Percentiles rank a stretch among this genome's conserved stretches.
Evolutionary conservation across 2,113 vertebrate species (phyloP).

Genomic region (Pachycephala philippinensis): DNA sequence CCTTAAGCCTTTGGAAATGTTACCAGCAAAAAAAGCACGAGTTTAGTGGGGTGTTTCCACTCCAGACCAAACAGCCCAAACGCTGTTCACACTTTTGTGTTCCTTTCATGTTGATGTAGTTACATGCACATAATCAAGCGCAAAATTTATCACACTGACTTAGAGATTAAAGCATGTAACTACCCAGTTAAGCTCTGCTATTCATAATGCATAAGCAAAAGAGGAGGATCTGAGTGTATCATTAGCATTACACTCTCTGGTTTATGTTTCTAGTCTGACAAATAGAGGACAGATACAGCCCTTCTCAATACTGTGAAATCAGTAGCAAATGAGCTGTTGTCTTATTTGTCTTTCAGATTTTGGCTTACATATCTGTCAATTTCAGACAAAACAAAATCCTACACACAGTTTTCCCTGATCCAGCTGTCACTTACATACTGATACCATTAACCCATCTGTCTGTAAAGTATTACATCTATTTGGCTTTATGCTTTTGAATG

Average conservation of each 20-base stretch:
- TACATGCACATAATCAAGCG: neutral
- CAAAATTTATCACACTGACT: neutral
- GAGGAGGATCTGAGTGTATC: neutral
- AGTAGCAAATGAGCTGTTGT: neutral
- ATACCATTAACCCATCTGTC: neutral
- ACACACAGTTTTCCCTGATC: neutral
- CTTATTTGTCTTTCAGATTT: neutral
- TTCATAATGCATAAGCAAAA: neutral
- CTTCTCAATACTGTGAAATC: neutral
- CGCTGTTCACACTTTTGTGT: neutral
- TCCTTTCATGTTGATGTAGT: neutral
- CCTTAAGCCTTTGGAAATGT: neutral
- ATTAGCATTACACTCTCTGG: neutral
- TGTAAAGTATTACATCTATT: neutral
- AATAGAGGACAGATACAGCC: neutral
- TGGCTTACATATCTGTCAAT: neutral
- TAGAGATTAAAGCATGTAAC: neutral
- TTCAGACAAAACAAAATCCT: neutral
- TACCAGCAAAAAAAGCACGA: neutral
- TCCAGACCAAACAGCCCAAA: neutral
- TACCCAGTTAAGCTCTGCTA: neutral
- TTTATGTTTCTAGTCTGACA: neutral
- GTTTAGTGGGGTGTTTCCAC: neutral
- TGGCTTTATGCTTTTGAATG: neutral
- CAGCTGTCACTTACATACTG: neutral